These are phyloP conservation scores for Lochmaea crataegi DNA, from an alignment of 2,888 invertebrate genomes.

Conservation along the genomic window DNA sequence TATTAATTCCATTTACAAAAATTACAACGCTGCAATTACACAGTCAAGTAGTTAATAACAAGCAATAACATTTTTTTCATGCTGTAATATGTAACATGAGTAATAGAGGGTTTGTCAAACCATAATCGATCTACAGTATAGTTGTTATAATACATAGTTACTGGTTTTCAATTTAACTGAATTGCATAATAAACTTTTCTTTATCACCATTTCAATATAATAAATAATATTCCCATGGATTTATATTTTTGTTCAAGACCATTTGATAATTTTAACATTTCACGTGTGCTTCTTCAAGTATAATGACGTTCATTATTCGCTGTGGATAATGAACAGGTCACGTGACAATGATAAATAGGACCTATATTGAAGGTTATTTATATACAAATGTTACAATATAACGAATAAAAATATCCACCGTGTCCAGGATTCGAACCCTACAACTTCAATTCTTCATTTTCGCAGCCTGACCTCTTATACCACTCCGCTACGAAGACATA, in stretches of 20 bases:
- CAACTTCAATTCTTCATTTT: too few species aligned
- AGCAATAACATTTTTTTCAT: not conserved
- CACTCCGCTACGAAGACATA: too few species aligned
- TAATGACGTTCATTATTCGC: too few species aligned
- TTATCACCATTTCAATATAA: not conserved
- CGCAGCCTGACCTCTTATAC: too few species aligned
- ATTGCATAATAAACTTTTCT: not conserved
- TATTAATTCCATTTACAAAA: slow-evolving; percentile 8
- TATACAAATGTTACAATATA: too few species aligned
- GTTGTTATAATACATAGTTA: not conserved
- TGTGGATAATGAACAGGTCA: too few species aligned
- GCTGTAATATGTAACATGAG: not conserved
- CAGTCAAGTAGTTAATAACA: slow-evolving; percentile 2
- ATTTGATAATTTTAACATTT: too few species aligned
- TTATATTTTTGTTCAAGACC: not conserved
- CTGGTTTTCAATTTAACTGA: not conserved
- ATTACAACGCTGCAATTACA: not conserved
- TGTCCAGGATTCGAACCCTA: too few species aligned
- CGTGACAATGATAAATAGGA: too few species aligned
- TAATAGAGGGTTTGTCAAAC: not conserved
- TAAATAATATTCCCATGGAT: not conserved
- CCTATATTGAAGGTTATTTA: too few species aligned
- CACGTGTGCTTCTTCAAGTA: too few species aligned
- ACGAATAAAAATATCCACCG: too few species aligned
- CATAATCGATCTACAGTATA: not conserved